Conservation (phyloP, 1,140 invertebrate genomes). For the Phthorimaea operculella region DNA sequence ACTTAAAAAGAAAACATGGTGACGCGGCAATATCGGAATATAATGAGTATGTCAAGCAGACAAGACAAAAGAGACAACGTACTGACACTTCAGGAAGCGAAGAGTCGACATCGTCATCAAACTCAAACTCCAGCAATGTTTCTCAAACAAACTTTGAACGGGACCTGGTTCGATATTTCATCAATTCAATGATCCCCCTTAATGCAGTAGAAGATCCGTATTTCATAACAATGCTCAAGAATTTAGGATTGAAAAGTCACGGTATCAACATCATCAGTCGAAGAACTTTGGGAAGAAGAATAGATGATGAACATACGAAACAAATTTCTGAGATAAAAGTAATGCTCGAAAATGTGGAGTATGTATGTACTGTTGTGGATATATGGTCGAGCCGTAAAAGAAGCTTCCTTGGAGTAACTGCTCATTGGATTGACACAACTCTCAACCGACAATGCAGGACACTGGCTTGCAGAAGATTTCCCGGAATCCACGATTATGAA, state of each 20-base stretch:
- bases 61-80: too few species aligned
- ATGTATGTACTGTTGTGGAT: constrained; percentile 16
- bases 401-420: constrained; percentile 19
- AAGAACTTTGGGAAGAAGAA: too few species aligned
- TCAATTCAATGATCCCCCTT: constrained; percentile 18
- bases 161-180: neutral
- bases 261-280: too few species aligned
- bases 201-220: constrained; percentile 17
- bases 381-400: constrained; percentile 12
- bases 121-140: too few species aligned
- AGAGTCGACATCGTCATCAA: too few species aligned
- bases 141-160: too few species aligned
- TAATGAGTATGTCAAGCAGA: too few species aligned
- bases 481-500: neutral
- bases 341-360: constrained; percentile 2
- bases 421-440: constrained; percentile 17
- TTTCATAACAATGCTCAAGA: constrained; percentile 14
- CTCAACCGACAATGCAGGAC: constrained; percentile 14
- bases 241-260: constrained; percentile 6
- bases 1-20: too few species aligned
- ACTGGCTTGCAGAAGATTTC: constrained; percentile 1
- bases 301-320: too few species aligned
- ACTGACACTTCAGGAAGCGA: too few species aligned
- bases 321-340: neutral
- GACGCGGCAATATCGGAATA: too few species aligned